Percentiles rank a stretch among this genome's conserved stretches.
These are phyloP conservation scores for Pelecanoides urinatrix DNA, from an alignment of 2,113 vertebrate species.

Conservation along the genomic window DNA sequence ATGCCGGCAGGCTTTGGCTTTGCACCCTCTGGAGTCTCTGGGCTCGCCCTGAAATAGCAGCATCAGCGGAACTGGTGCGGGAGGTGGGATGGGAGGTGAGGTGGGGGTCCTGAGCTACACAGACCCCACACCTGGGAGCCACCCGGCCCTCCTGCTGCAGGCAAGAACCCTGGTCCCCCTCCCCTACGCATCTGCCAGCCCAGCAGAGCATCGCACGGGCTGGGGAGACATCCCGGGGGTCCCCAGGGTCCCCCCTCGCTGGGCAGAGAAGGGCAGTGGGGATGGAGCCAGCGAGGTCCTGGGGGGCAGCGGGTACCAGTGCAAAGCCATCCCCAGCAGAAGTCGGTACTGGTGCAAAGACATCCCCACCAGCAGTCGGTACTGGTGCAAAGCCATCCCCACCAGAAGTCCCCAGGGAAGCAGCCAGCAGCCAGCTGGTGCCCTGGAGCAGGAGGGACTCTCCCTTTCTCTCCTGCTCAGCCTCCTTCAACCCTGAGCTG, in stretches of 20 bases:
- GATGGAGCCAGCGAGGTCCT: background rate
- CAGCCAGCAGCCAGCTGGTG: background rate
- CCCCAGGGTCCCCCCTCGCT: fast-evolving
- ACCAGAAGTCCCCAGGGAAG: background rate
- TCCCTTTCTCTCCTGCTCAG: background rate
- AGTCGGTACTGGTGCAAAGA: background rate
- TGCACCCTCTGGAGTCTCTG: background rate
- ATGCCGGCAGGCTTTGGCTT: fast-evolving
- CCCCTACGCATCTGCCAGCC: fast-evolving
- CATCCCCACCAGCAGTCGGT: background rate
- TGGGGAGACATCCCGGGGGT: fast-evolving
- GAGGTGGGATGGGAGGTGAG: fast-evolving
- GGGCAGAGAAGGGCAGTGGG: background rate
- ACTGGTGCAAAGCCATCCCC: background rate
- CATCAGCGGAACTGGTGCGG: background rate
- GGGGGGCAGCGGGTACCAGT: fast-evolving
- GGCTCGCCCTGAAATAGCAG: background rate
- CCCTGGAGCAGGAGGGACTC: background rate
- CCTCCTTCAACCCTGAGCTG: background rate
- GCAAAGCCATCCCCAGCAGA: background rate
- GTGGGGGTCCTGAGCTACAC: background rate
- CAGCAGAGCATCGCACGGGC: background rate
- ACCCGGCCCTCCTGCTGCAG: background rate
- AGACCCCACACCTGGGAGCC: background rate
- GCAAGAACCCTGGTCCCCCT: background rate